phyloP scores from a whole-genome alignment of 2,888 invertebrate genomes.

The Calameuta idolon region DNA sequence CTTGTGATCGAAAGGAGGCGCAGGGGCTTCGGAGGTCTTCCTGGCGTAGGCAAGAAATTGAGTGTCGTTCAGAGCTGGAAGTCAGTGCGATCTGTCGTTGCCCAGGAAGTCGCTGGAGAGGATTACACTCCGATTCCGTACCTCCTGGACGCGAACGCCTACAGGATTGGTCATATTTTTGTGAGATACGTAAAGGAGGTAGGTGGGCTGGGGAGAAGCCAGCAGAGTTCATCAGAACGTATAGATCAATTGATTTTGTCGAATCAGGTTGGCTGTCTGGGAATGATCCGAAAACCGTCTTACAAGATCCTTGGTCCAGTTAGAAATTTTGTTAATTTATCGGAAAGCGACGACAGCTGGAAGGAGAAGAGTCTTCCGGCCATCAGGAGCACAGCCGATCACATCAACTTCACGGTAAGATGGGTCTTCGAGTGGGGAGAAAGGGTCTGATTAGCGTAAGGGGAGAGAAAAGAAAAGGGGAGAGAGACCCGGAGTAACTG shows the following conservation, averaged over 20 bases:
- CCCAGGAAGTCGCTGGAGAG: constrained; percentile 37
- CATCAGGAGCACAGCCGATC: constrained; percentile 33
- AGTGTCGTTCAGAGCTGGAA: constrained; percentile 42
- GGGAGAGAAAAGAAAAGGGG: too few species aligned
- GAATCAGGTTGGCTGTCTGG: constrained; percentile 31
- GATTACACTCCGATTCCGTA: constrained; percentile 46
- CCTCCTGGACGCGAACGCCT: constrained; percentile 45
- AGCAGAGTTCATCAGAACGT: too few species aligned
- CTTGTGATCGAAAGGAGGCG: background rate
- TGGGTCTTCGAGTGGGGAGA: background rate
- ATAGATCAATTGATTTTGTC: background rate
- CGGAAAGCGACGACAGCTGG: constrained; percentile 36
- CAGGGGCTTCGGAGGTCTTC: too few species aligned
- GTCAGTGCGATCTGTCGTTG: constrained; percentile 36
- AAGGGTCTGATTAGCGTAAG: background rate
- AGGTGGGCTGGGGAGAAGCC: background rate
- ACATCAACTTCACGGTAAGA: constrained; percentile 39
- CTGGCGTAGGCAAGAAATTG: constrained; percentile 16
- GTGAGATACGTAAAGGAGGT: constrained; percentile 33
- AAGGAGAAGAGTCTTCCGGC: constrained; percentile 30
- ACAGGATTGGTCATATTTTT: constrained; percentile 52
- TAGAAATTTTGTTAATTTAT: constrained; percentile 31
- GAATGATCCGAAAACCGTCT: constrained; percentile 8
- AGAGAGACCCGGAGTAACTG: too few species aligned
- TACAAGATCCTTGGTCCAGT: constrained; percentile 49